phyloP scores from a whole-genome alignment of 2,797 vertebrate species.

The Podargus strigoides region DNA sequence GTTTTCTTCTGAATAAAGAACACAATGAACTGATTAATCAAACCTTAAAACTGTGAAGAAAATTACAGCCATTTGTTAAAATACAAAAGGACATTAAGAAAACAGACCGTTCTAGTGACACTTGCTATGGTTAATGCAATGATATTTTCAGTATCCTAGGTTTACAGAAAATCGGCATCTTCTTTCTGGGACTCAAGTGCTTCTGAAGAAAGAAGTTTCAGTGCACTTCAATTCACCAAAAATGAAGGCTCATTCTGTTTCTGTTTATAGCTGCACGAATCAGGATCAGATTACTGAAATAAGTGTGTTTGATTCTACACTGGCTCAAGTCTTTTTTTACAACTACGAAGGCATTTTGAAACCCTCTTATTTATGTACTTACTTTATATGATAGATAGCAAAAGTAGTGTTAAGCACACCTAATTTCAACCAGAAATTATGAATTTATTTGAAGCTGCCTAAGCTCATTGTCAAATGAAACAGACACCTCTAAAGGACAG shows the following conservation, averaged over 20 bases:
- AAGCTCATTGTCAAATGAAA: neutral
- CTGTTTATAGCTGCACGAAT: neutral
- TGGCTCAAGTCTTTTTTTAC: neutral
- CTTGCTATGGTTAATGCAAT: neutral
- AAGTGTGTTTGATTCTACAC: neutral
- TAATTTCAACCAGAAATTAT: neutral
- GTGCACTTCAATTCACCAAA: neutral
- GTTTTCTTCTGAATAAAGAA: constrained; percentile 5
- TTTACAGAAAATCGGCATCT: neutral
- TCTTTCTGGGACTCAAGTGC: neutral
- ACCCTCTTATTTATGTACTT: neutral
- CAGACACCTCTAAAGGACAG: neutral
- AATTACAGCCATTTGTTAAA: constrained; percentile 45
- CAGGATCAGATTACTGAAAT: neutral
- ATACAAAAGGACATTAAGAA: constrained; percentile 15
- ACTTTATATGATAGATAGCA: neutral
- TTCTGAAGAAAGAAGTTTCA: neutral
- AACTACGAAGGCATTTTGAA: neutral
- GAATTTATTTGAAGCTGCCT: neutral
- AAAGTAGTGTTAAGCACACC: neutral
- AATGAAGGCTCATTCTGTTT: neutral
- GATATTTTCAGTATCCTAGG: neutral
- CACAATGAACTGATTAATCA: constrained; percentile 26
- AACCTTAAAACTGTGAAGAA: neutral
- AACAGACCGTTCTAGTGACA: neutral